Conservation (phyloP, 2,888 invertebrate species). For the Coenonympha arcania region DNA sequence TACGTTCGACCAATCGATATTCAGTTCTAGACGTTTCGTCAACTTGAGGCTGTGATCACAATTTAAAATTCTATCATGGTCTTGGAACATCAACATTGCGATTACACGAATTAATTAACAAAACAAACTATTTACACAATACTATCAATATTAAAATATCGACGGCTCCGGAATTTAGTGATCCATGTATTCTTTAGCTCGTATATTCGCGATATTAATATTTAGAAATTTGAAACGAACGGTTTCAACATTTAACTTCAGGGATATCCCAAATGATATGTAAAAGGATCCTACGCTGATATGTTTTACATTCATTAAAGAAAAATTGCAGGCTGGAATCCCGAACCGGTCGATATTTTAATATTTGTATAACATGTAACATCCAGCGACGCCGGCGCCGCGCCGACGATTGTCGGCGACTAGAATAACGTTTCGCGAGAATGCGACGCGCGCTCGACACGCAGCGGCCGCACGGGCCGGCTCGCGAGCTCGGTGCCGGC, state of each 20-base stretch:
- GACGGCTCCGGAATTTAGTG: conserved; percentile 32
- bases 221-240: conserved; percentile 2
- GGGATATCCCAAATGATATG: conserved; percentile 53
- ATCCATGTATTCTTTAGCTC: neutral
- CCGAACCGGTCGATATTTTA: conserved; percentile 57
- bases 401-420: conserved; percentile 45
- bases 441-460: conserved; percentile 72
- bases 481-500: conserved; percentile 60
- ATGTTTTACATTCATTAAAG: conserved; percentile 39
- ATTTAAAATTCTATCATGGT: conserved; percentile 44
- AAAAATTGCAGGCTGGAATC: conserved; percentile 15
- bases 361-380: conserved; percentile 49
- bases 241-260: no score
- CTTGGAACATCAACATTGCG: conserved; percentile 64
- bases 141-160: conserved; percentile 57
- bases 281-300: conserved; percentile 46
- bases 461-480: conserved; percentile 52
- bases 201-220: no score
- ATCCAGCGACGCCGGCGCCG: no score
- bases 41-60: conserved; percentile 22
- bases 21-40: conserved; percentile 21
- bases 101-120: conserved; percentile 67
- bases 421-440: conserved; percentile 88
- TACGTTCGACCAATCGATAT: conserved; percentile 17
- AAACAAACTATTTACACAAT: conserved; percentile 63